These are phyloP conservation scores for Synaphobranchus kaupii DNA, from an alignment of 2,797 vertebrate genomes.

Conservation along the genomic window DNA sequence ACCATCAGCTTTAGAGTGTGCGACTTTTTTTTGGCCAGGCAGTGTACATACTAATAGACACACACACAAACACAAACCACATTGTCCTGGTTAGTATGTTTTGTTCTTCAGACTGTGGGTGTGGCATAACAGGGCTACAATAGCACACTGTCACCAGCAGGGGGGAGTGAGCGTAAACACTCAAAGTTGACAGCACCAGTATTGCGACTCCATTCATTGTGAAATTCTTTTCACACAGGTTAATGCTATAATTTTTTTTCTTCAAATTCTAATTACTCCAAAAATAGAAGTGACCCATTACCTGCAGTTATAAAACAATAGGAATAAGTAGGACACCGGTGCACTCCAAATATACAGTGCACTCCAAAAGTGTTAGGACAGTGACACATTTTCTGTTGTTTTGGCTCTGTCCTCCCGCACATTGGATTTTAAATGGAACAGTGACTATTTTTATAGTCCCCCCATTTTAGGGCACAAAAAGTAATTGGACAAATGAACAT, in stretches of 20 bases:
- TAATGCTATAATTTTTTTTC: neutral
- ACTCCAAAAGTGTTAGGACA: neutral
- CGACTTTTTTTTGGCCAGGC: too few relatives aligned
- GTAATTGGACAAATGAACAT: too few relatives aligned
- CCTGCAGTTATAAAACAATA: neutral
- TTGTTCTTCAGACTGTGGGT: neutral
- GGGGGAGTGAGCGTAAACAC: neutral
- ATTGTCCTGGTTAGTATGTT: neutral
- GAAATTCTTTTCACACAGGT: neutral
- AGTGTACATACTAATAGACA: neutral
- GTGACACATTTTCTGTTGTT: neutral
- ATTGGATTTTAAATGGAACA: too few relatives aligned
- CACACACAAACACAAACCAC: neutral
- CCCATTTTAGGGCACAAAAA: too few relatives aligned
- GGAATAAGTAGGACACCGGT: neutral
- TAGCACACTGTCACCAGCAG: conserved; percentile 1
- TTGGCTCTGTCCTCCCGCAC: too few relatives aligned
- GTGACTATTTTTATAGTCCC: too few relatives aligned
- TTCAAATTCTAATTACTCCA: neutral
- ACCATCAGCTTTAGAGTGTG: too few relatives aligned
- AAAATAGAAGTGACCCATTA: neutral
- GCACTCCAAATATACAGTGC: neutral
- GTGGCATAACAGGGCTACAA: neutral
- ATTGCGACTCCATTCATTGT: neutral
- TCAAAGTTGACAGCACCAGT: neutral